These are phyloP conservation scores for Eudasyphora cyanicolor DNA, from an alignment of 2,888 invertebrate species.

Conservation along the genomic window DNA sequence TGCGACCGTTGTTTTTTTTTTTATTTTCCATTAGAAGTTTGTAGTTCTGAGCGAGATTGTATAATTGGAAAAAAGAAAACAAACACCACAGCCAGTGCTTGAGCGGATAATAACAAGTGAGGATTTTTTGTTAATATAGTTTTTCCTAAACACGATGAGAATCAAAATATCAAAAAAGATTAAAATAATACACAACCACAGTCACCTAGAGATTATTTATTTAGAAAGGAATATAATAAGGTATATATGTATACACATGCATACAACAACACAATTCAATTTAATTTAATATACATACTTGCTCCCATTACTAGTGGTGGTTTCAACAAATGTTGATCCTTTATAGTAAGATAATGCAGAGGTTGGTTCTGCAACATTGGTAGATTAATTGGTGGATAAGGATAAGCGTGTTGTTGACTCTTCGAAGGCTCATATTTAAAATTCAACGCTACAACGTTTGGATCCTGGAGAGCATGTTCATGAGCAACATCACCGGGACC, in stretches of 20 bases:
- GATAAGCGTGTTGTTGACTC: slow-evolving; percentile 69
- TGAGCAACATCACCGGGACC: slow-evolving; percentile 95
- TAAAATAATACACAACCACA: too few relatives aligned
- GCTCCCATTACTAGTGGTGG: slow-evolving; percentile 95
- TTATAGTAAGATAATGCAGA: slow-evolving; percentile 91
- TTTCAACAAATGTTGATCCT: slow-evolving; percentile 95
- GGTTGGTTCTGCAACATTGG: slow-evolving; percentile 92
- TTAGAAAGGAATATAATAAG: too few relatives aligned
- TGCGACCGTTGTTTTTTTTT: too few relatives aligned
- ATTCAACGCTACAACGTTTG: slow-evolving; percentile 77
- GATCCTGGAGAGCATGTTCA: slow-evolving; percentile 85
- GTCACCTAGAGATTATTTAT: background rate
- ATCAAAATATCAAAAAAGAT: background rate
- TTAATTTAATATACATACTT: slow-evolving; percentile 81
- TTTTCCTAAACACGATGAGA: too few relatives aligned
- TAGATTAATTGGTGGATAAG: slow-evolving; percentile 91
- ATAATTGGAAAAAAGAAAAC: too few relatives aligned
- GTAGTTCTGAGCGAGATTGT: too few relatives aligned
- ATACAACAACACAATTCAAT: too few relatives aligned
- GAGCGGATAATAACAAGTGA: too few relatives aligned
- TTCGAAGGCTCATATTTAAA: slow-evolving; percentile 76
- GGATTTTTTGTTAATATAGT: too few relatives aligned
- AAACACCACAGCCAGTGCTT: too few relatives aligned
- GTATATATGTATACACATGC: too few relatives aligned
- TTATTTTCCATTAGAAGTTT: too few relatives aligned